phyloP scores from a whole-genome alignment of 2,113 vertebrate species.

The Charadrius vociferus region DNA sequence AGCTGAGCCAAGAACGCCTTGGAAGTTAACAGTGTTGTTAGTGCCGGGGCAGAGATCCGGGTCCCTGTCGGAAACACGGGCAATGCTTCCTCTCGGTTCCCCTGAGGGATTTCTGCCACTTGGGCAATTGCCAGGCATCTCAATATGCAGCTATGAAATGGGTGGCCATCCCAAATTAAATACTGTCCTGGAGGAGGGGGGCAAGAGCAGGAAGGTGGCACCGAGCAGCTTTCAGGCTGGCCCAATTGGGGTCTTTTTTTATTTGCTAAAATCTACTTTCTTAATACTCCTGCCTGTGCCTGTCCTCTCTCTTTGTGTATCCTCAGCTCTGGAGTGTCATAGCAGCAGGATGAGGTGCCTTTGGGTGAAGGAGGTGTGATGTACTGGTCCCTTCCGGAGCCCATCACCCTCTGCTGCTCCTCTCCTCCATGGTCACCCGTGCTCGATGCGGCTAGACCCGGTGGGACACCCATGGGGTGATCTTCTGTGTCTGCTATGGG shows the following conservation, averaged over 20 bases:
- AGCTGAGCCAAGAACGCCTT: background rate
- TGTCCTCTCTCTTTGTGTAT: background rate
- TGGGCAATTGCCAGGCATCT: background rate
- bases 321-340: background rate
- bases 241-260: background rate
- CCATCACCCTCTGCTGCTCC: background rate
- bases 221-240: background rate
- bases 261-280: background rate
- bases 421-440: rapidly evolving
- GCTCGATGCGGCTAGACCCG: rapidly evolving
- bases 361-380: background rate
- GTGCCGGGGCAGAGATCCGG: background rate
- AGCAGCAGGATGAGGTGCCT: background rate
- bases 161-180: background rate
- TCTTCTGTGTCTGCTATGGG: background rate
- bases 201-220: background rate
- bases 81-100: background rate
- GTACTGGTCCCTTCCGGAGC: background rate
- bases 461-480: background rate
- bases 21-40: background rate
- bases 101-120: background rate
- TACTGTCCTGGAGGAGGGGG: background rate
- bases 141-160: background rate
- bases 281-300: background rate
- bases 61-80: rapidly evolving